Percentiles rank a stretch among this genome's conserved stretches.
These are phyloP conservation scores for Sitobion miscanthi DNA, from an alignment of 1,140 invertebrate species.

Conservation along the genomic window DNA sequence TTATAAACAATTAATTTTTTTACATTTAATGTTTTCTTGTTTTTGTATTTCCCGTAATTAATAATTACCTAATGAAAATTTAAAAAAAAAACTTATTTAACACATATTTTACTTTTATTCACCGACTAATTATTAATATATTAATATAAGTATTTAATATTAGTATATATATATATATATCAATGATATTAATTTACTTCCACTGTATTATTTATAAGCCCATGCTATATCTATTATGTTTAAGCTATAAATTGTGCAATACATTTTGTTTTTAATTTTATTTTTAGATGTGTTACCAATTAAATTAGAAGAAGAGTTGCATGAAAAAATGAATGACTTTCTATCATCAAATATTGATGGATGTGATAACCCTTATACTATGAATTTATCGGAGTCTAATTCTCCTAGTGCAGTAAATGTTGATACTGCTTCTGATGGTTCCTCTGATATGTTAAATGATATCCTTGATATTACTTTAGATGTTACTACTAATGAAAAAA, in stretches of 20 bases:
- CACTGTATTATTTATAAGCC: too few relatives aligned
- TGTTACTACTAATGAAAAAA: background rate
- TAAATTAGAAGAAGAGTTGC: background rate
- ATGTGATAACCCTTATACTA: background rate
- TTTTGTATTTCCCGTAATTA: too few relatives aligned
- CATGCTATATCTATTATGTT: too few relatives aligned
- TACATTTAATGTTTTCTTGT: too few relatives aligned
- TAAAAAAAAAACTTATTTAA: too few relatives aligned
- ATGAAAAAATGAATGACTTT: background rate
- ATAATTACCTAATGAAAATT: too few relatives aligned
- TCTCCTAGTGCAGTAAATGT: background rate
- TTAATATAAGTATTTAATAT: too few relatives aligned
- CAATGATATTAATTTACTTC: too few relatives aligned
- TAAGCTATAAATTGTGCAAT: background rate
- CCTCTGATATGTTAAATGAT: background rate
- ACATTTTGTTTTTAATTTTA: background rate
- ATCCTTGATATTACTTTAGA: background rate
- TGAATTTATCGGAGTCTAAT: background rate
- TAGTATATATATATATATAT: too few relatives aligned
- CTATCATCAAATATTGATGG: conserved; percentile 1
- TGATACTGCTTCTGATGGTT: background rate
- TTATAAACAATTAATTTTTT: too few relatives aligned
- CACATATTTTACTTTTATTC: too few relatives aligned
- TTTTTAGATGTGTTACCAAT: background rate
- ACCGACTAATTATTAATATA: too few relatives aligned